These are phyloP conservation scores for Pecten maximus DNA, from an alignment of 2,888 invertebrate species.

Conservation along the genomic window DNA sequence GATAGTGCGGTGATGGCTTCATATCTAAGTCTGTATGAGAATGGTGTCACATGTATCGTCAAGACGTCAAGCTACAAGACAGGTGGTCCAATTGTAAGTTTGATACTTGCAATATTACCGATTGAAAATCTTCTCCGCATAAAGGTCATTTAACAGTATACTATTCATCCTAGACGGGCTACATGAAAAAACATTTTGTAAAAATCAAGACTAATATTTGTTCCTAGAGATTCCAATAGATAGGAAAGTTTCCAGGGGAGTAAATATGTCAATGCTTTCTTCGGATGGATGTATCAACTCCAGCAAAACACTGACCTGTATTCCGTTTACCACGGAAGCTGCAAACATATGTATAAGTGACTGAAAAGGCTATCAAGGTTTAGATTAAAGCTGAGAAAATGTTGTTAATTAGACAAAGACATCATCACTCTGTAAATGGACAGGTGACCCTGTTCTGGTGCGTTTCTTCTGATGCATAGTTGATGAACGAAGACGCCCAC, in stretches of 20 bases:
- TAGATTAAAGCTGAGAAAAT: neutral
- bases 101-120: no score
- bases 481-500: neutral
- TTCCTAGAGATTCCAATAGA: no score
- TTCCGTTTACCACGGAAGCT: neutral
- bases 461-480: neutral
- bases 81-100: no score
- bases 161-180: no score
- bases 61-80: neutral
- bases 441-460: neutral
- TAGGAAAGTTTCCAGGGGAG: no score
- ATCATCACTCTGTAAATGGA: neutral
- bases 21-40: neutral
- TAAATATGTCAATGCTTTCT: no score
- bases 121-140: neutral
- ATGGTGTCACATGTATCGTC: neutral
- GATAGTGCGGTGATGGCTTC: neutral
- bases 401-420: neutral
- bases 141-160: no score
- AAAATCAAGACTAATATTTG: no score
- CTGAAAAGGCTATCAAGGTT: neutral
- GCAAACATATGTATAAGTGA: neutral
- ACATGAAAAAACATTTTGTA: no score
- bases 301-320: no score
- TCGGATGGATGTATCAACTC: no score